A percentile compares a stretch with the other conserved stretches of the same genome.
phyloP scores from a whole-genome alignment of 2,888 invertebrate species.

The Seira musarum region DNA sequence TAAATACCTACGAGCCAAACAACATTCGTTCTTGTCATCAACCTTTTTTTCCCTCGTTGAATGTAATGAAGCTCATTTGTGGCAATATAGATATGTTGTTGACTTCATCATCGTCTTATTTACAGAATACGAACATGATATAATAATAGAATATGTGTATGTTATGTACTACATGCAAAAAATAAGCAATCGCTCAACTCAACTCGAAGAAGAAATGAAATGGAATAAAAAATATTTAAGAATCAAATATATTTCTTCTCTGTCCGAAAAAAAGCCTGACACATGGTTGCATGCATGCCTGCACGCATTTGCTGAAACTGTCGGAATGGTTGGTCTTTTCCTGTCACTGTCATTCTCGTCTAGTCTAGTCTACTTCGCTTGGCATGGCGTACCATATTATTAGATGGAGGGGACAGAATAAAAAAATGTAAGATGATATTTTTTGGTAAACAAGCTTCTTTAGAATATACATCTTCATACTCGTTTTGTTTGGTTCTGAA shows the following conservation, averaged over 20 bases:
- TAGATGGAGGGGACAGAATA: constrained; percentile 12
- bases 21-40: constrained; percentile 58
- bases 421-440: background rate
- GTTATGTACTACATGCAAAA: too few species aligned
- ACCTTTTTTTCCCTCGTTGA: constrained; percentile 2
- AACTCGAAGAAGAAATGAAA: background rate
- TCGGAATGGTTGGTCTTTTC: constrained; percentile 32
- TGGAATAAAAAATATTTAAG: too few species aligned
- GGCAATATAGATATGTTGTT: constrained; percentile 14
- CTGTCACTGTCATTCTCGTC: constrained; percentile 37
- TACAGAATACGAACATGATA: too few species aligned
- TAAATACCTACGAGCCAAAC: constrained; percentile 3
- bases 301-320: constrained; percentile 29
- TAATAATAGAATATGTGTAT: too few species aligned
- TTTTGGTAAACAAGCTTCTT: background rate
- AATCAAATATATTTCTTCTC: constrained; percentile 10
- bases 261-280: constrained; percentile 36
- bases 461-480: background rate
- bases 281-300: constrained; percentile 42
- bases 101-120: constrained; percentile 3
- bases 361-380: background rate
- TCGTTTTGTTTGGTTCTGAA: too few species aligned
- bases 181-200: too few species aligned
- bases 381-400: background rate
- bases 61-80: constrained; percentile 56